Evolutionary conservation across 2,797 vertebrate genomes (phyloP).

Genomic region (Loris lydekkerianus): DNA sequence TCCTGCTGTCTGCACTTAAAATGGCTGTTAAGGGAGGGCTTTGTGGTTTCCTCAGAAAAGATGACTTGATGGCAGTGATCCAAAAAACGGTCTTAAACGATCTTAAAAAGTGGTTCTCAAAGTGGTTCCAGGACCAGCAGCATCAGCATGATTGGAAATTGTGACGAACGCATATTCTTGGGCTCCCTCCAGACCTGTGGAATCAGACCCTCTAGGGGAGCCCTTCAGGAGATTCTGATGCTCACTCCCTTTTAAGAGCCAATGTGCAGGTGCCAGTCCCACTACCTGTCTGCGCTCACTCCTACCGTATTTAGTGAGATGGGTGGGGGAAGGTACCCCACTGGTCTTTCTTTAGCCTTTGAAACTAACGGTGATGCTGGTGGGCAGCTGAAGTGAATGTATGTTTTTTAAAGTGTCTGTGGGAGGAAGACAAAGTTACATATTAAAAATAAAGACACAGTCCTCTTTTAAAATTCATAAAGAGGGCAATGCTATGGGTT

Average conservation of each 20-base stretch:
- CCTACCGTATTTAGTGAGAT: background rate
- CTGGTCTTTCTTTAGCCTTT: background rate
- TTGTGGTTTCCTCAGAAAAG: conserved; percentile 20
- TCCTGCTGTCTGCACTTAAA: conserved; percentile 20
- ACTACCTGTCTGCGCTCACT: background rate
- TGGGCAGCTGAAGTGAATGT: background rate
- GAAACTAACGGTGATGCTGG: background rate
- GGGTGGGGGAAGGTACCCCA: too few species aligned
- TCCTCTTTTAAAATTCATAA: background rate
- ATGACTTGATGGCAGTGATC: background rate
- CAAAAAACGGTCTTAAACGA: background rate
- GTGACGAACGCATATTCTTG: background rate
- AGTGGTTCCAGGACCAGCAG: background rate
- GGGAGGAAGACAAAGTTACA: background rate
- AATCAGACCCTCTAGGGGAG: background rate
- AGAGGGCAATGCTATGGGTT: background rate
- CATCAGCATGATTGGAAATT: too few species aligned
- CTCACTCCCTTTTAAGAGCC: background rate
- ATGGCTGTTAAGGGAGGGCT: background rate
- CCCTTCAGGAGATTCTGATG: background rate
- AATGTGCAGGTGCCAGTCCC: too few species aligned
- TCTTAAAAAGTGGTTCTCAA: background rate
- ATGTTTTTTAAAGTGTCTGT: background rate
- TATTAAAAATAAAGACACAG: background rate
- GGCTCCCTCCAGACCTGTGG: background rate